Percentiles rank a stretch among this genome's conserved stretches.
These are phyloP conservation scores for Corythaeola cristata DNA, from an alignment of 2,113 vertebrate genomes.

Conservation along the genomic window DNA sequence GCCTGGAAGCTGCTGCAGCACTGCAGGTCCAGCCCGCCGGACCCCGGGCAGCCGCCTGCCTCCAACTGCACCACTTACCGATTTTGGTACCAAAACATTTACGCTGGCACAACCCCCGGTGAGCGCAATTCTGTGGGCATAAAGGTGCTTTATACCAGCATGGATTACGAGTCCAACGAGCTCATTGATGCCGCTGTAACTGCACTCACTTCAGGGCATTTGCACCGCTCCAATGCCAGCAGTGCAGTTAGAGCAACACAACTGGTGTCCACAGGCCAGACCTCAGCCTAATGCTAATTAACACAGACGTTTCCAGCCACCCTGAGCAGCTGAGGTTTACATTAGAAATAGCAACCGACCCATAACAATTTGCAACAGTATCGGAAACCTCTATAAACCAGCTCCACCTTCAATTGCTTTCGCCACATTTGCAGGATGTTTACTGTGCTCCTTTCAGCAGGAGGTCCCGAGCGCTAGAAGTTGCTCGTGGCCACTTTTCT, in stretches of 20 bases:
- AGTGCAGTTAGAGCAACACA: neutral
- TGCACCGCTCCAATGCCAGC: neutral
- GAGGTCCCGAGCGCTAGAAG: constrained; percentile 26
- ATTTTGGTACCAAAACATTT: constrained; percentile 50
- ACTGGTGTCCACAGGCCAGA: constrained; percentile 11
- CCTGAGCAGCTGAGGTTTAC: constrained; percentile 11
- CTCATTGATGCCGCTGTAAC: neutral
- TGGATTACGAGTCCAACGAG: constrained; percentile 32
- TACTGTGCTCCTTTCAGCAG: neutral
- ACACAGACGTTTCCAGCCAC: constrained; percentile 33
- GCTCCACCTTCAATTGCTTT: constrained; percentile 16
- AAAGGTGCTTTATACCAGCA: constrained; percentile 43
- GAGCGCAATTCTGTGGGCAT: neutral
- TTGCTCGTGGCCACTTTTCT: constrained; percentile 64
- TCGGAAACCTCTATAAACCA: constrained; percentile 17
- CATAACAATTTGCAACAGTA: constrained; percentile 11
- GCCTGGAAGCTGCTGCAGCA: neutral
- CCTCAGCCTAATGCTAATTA: constrained; percentile 38
- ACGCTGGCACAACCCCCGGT: constrained; percentile 1
- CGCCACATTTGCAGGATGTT: neutral
- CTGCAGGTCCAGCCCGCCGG: neutral
- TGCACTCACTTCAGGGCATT: constrained; percentile 26
- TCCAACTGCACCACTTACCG: constrained; percentile 2
- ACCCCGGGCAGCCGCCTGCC: neutral
- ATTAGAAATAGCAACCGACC: constrained; percentile 44